phyloP scores from a whole-genome alignment of 1,140 invertebrate species.

The Ips typographus region DNA sequence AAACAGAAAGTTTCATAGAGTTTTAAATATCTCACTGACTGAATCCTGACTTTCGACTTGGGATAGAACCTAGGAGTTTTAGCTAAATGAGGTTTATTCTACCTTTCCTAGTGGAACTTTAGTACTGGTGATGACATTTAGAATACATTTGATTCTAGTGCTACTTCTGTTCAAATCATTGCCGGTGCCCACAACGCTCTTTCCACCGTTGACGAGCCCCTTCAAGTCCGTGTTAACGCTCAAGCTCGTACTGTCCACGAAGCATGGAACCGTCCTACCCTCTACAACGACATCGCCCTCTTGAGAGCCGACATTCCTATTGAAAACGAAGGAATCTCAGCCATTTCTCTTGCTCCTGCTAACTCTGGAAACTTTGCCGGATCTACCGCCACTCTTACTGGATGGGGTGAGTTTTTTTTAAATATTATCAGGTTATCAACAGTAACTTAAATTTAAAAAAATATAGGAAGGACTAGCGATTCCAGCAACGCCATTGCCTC shows the following conservation, averaged over 20 bases:
- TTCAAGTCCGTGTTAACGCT: conserved; percentile 5
- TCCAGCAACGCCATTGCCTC: conserved; percentile 7
- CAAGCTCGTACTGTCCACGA: conserved; percentile 1
- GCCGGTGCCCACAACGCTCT: conserved; percentile 20
- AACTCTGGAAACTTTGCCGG: conserved; percentile 24
- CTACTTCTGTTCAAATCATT: conserved; percentile 12
- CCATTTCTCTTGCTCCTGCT: conserved; percentile 19
- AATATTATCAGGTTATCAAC: neutral
- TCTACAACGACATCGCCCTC: conserved; percentile 24
- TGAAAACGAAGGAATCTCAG: neutral
- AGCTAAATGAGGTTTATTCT: neutral
- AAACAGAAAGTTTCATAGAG: too few relatives aligned
- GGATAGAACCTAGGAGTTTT: too few relatives aligned
- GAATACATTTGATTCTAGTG: neutral
- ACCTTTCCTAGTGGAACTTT: neutral
- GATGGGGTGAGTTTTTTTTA: conserved; percentile 21
- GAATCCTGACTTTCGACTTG: too few relatives aligned
- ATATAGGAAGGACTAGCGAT: conserved; percentile 12
- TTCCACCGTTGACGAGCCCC: conserved; percentile 10
- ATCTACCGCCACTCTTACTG: conserved; percentile 13
- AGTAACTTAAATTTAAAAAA: neutral
- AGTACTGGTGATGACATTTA: too few relatives aligned
- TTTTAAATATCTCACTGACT: too few relatives aligned
- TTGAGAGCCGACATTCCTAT: conserved; percentile 7
- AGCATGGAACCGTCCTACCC: neutral